Percentiles rank a stretch among this genome's conserved stretches.
Evolutionary conservation across 2,888 invertebrate genomes (phyloP).

Genomic region (Ametastegia equiseti): DNA sequence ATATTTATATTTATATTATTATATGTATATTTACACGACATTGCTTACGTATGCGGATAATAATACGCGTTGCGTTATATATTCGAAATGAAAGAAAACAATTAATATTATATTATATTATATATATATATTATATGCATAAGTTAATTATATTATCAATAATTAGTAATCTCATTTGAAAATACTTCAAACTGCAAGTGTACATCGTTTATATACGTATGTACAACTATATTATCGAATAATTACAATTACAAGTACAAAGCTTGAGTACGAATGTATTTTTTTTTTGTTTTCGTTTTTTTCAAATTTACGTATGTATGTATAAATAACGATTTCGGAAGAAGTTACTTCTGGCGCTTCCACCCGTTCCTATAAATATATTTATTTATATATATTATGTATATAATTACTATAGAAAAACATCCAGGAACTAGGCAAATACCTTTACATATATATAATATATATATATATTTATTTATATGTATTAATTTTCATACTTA

Average conservation of each 20-base stretch:
- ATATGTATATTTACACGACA: constrained; percentile 28
- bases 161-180: constrained; percentile 4
- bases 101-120: background rate
- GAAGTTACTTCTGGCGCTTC: constrained; percentile 27
- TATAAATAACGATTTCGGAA: constrained; percentile 11
- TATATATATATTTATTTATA: no score
- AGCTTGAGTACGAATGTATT: constrained; percentile 14
- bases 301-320: background rate
- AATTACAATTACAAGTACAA: constrained; percentile 6
- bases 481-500: constrained; percentile 27
- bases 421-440: constrained; percentile 32
- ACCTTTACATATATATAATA: constrained; percentile 14
- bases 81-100: background rate
- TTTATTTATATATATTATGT: background rate
- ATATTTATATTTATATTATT: no score
- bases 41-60: background rate
- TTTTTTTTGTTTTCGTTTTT: background rate
- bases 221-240: background rate
- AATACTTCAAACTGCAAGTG: background rate
- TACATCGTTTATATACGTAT: constrained; percentile 2
- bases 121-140: background rate
- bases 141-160: background rate
- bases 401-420: constrained; percentile 31
- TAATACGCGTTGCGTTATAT: background rate
- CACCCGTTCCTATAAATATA: background rate